Conservation (phyloP, 2,797 vertebrate species). For the Tangara arthus region DNA sequence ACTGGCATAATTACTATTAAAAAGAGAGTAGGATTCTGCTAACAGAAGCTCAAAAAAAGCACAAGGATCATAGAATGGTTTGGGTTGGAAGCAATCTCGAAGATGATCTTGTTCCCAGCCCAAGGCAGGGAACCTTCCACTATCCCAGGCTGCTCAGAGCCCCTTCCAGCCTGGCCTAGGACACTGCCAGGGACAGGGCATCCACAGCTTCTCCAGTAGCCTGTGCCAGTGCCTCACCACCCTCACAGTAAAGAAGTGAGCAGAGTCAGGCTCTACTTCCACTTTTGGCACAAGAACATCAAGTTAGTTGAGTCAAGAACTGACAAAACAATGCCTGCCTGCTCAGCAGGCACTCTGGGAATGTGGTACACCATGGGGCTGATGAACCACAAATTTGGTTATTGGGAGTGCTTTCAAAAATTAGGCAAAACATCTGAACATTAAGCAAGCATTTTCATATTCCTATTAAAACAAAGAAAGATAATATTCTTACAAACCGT, state of each 20-base stretch:
- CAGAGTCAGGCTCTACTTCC: not conserved
- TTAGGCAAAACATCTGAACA: not conserved
- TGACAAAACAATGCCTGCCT: not conserved
- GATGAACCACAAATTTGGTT: not conserved
- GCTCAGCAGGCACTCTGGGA: not conserved
- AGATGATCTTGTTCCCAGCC: not conserved
- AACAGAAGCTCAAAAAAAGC: not conserved
- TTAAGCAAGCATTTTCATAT: not conserved
- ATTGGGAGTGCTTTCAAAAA: not conserved
- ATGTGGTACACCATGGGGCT: fast-evolving
- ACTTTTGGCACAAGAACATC: not conserved
- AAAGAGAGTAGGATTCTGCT: not conserved
- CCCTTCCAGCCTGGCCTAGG: not conserved
- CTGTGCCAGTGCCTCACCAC: fast-evolving
- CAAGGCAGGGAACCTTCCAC: not conserved
- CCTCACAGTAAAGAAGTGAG: not conserved
- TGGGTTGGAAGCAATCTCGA: fast-evolving
- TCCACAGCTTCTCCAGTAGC: not conserved
- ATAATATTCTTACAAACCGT: not conserved
- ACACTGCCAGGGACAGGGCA: not conserved
- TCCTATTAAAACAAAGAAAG: not conserved
- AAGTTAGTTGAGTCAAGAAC: not conserved
- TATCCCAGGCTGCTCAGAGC: not conserved
- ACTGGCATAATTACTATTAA: not conserved
- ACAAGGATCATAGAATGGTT: not conserved